These are phyloP conservation scores for Meloidogyne floridensis DNA, from an alignment of 1,140 invertebrate genomes.

Conservation along the genomic window DNA sequence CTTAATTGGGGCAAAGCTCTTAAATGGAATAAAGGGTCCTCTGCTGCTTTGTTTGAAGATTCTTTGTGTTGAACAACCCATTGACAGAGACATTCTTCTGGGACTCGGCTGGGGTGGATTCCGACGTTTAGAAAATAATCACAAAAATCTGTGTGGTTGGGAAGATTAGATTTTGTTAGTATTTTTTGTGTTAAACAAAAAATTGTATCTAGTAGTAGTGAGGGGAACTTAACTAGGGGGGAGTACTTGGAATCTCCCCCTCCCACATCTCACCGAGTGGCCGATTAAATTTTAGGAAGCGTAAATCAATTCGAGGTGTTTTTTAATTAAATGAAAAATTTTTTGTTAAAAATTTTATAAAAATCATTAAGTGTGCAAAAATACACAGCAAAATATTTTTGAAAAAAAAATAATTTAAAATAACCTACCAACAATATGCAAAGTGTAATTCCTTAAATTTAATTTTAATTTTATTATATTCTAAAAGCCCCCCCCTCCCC, in stretches of 20 bases:
- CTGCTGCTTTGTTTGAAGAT: slow-evolving; percentile 11
- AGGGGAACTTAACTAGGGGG: no score
- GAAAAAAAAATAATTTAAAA: slow-evolving; percentile 27
- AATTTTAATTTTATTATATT: not conserved
- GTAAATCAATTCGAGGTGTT: no score
- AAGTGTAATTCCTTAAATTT: slow-evolving; percentile 56
- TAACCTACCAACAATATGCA: slow-evolving; percentile 63
- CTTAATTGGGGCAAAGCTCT: slow-evolving; percentile 28
- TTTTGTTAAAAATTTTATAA: no score
- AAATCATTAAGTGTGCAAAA: not conserved
- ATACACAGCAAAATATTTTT: slow-evolving; percentile 14
- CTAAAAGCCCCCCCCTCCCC: not conserved
- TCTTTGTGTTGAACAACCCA: slow-evolving; percentile 29
- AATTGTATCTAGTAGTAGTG: no score
- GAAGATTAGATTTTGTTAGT: no score
- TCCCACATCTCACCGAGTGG: no score
- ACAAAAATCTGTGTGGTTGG: slow-evolving; percentile 59
- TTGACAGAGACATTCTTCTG: slow-evolving; percentile 55
- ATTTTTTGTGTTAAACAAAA: no score
- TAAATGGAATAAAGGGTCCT: slow-evolving; percentile 13
- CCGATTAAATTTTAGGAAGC: no score
- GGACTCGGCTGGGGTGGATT: slow-evolving; percentile 41
- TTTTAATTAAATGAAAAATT: no score
- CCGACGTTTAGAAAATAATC: slow-evolving; percentile 58
- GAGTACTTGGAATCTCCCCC: no score